phyloP scores from a whole-genome alignment of 2,888 invertebrate genomes.

The Ferrisia virgata region DNA sequence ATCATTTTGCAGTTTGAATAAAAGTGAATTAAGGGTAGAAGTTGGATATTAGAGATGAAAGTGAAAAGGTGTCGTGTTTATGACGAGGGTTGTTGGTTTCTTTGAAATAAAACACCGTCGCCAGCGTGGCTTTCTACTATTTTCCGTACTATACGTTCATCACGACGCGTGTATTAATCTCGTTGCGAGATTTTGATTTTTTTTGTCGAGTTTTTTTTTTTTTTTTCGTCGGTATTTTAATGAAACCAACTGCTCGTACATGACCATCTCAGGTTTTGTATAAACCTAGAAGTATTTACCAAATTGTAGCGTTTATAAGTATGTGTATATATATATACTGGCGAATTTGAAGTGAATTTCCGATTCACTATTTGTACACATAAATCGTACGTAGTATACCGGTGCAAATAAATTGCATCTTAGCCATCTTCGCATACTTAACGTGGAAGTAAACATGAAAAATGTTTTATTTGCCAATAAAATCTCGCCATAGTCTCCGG shows the following conservation, averaged over 20 bases:
- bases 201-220: too few species aligned
- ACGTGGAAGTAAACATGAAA: background rate
- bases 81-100: constrained; percentile 1
- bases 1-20: background rate
- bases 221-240: background rate
- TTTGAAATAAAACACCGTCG: background rate
- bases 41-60: constrained; percentile 2
- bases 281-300: background rate
- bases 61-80: constrained; percentile 17
- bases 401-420: background rate
- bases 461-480: background rate
- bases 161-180: background rate
- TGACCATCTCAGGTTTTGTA: background rate
- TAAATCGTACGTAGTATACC: background rate
- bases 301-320: background rate
- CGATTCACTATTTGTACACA: background rate
- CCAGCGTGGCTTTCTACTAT: background rate
- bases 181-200: background rate
- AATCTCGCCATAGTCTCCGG: background rate
- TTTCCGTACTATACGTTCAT: background rate
- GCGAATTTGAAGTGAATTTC: background rate
- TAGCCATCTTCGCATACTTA: background rate
- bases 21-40: constrained; percentile 2
- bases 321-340: too few species aligned
- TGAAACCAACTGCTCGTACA: background rate